Conservation (phyloP, 2,888 invertebrate species). For the Nomada flava region DNA sequence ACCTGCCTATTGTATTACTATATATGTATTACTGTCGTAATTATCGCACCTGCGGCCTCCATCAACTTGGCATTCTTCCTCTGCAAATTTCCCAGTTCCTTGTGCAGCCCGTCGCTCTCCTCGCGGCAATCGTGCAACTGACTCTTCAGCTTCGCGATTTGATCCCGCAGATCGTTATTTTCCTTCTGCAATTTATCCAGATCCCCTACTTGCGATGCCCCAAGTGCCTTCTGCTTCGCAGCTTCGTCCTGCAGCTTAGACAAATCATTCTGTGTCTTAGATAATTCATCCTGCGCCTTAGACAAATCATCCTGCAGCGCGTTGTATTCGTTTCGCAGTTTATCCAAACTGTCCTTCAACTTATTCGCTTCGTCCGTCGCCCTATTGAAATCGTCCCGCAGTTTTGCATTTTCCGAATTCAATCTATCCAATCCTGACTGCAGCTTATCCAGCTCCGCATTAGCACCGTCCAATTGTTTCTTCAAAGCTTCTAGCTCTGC, state of each 20-base stretch:
- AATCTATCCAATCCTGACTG: slow-evolving; percentile 36
- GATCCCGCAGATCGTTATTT: background rate
- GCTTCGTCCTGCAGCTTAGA: no score
- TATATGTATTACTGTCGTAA: background rate
- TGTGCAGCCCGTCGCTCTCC: slow-evolving; percentile 20
- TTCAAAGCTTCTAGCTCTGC: slow-evolving; percentile 59
- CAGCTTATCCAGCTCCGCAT: slow-evolving; percentile 25
- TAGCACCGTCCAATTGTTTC: slow-evolving; percentile 33
- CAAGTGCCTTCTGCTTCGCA: no score
- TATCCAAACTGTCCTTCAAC: slow-evolving; percentile 50
- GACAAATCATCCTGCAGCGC: slow-evolving; percentile 47
- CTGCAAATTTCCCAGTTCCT: slow-evolving; percentile 2
- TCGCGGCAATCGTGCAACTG: slow-evolving; percentile 39
- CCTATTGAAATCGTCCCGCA: slow-evolving; percentile 51
- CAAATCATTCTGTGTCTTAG: slow-evolving; percentile 13
- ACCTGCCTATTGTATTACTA: no score
- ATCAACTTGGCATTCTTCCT: slow-evolving; percentile 7
- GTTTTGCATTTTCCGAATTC: slow-evolving; percentile 41
- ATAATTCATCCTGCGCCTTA: slow-evolving; percentile 37
- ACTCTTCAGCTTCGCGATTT: slow-evolving; percentile 26
- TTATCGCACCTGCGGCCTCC: slow-evolving; percentile 29
- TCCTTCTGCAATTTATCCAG: slow-evolving; percentile 1
- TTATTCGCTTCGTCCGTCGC: slow-evolving; percentile 3
- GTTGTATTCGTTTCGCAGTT: slow-evolving; percentile 52
- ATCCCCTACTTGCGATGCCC: background rate